Conservation (phyloP, 2,797 vertebrate genomes). For the Semaprochilodus insignis region DNA sequence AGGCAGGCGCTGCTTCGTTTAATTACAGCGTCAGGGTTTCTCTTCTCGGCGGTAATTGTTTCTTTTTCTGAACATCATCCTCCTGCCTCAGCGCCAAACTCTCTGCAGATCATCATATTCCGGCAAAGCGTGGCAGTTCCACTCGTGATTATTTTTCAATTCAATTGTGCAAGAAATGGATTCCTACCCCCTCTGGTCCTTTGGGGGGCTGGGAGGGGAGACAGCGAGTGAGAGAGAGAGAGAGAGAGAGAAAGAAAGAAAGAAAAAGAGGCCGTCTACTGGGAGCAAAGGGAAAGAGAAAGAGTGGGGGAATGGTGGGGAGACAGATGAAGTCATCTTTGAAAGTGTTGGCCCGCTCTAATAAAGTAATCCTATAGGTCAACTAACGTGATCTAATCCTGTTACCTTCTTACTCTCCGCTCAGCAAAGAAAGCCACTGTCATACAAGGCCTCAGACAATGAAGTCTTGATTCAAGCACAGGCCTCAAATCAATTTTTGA, state of each 20-base stretch:
- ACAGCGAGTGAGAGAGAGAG: background rate
- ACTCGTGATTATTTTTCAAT: constrained; percentile 56
- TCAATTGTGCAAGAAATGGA: constrained; percentile 56
- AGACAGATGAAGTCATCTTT: constrained; percentile 58
- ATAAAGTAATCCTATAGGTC: constrained; percentile 62
- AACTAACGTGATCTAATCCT: constrained; percentile 61
- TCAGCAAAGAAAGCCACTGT: constrained; percentile 47
- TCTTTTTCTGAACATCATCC: constrained; percentile 45
- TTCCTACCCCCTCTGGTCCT: constrained; percentile 41
- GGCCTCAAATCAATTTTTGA: constrained; percentile 39
- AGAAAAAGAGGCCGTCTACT: background rate
- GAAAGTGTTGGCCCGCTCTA: constrained; percentile 52
- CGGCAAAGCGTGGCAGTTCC: constrained; percentile 46
- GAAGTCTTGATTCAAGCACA: constrained; percentile 40
- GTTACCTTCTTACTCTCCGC: constrained; percentile 54
- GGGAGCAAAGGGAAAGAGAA: constrained; percentile 26
- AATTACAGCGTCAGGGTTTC: constrained; percentile 59
- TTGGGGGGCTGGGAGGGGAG: background rate
- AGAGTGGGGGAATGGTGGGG: constrained; percentile 33
- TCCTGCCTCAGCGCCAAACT: constrained; percentile 35
- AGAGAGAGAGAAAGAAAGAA: background rate
- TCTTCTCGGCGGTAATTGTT: constrained; percentile 55
- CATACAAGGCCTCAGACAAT: constrained; percentile 38
- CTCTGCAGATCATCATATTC: constrained; percentile 51
- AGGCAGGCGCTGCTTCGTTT: constrained; percentile 53